phyloP scores from a whole-genome alignment of 2,888 invertebrate species.

The Archaeoteleia sp. region DNA sequence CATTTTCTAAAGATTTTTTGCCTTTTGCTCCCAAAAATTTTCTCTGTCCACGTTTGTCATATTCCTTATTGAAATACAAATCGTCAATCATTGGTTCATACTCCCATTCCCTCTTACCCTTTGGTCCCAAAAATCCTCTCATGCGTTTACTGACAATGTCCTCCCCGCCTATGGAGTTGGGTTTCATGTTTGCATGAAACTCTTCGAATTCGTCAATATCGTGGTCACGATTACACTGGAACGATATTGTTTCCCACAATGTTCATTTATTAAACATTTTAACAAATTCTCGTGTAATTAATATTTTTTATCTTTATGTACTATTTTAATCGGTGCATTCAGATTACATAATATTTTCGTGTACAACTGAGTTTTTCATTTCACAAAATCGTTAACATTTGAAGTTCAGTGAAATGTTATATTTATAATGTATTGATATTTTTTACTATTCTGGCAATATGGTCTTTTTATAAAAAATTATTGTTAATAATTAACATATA shows the following conservation, averaged over 20 bases:
- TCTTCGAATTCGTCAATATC: conserved; percentile 38
- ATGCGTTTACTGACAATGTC: conserved; percentile 40
- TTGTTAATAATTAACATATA: too few species aligned
- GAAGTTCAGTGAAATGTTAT: too few species aligned
- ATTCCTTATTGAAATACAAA: conserved; percentile 28
- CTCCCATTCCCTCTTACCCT: conserved; percentile 43
- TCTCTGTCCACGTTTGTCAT: conserved; percentile 34
- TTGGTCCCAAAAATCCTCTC: conserved; percentile 38
- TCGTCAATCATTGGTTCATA: conserved; percentile 32
- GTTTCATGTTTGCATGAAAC: conserved; percentile 39
- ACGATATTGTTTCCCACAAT: neutral
- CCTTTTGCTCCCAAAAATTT: conserved; percentile 46
- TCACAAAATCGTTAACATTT: too few species aligned
- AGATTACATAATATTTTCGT: too few species aligned
- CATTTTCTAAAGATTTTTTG: conserved; percentile 40
- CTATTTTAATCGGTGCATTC: too few species aligned
- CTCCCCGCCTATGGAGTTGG: conserved; percentile 32
- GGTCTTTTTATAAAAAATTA: too few species aligned
- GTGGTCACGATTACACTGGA: conserved; percentile 35
- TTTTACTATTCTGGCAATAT: too few species aligned
- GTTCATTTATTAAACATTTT: neutral
- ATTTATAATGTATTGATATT: too few species aligned
- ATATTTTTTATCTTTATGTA: too few species aligned
- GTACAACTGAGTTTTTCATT: too few species aligned
- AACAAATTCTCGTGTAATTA: too few species aligned